Evolutionary conservation across 2,797 vertebrate species (phyloP).

Genomic region (Carapus acus): DNA sequence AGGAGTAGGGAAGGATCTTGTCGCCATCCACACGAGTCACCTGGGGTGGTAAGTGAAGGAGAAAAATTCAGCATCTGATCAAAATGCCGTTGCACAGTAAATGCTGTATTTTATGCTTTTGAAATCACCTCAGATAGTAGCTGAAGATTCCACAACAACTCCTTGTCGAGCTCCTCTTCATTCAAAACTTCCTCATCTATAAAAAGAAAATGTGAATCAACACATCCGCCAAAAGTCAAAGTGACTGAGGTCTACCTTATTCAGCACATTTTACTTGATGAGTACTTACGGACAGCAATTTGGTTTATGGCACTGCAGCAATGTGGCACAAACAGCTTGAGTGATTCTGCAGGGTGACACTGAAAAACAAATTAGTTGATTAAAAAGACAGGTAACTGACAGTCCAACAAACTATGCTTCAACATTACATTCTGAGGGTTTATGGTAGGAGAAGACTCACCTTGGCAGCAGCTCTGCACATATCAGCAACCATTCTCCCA

Average conservation of each 20-base stretch:
- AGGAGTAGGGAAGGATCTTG: constrained; percentile 85
- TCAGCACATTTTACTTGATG: not conserved
- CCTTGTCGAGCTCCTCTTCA: constrained; percentile 96
- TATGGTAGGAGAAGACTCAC: constrained; percentile 57
- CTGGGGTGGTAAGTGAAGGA: constrained; percentile 57
- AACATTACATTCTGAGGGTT: not conserved
- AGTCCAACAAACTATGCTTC: not conserved
- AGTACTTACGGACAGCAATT: constrained; percentile 88
- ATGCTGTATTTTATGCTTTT: not conserved
- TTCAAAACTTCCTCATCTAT: constrained; percentile 91
- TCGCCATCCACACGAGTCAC: constrained; percentile 92
- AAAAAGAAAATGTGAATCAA: constrained; percentile 20
- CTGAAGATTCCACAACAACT: constrained; percentile 94
- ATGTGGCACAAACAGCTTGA: constrained; percentile 92
- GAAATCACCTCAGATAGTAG: constrained; percentile 91
- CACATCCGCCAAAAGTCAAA: not conserved
- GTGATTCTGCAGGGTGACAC: constrained; percentile 90
- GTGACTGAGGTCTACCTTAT: not conserved
- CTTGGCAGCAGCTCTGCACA: constrained; percentile 94
- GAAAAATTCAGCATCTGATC: not conserved
- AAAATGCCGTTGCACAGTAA: too few species aligned
- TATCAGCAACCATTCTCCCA: constrained; percentile 94
- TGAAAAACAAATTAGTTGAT: constrained; percentile 48
- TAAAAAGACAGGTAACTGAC: constrained; percentile 5
- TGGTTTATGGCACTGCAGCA: constrained; percentile 90